phyloP scores from a whole-genome alignment of 2,797 vertebrate genomes.

The Denticeps clupeoides region DNA sequence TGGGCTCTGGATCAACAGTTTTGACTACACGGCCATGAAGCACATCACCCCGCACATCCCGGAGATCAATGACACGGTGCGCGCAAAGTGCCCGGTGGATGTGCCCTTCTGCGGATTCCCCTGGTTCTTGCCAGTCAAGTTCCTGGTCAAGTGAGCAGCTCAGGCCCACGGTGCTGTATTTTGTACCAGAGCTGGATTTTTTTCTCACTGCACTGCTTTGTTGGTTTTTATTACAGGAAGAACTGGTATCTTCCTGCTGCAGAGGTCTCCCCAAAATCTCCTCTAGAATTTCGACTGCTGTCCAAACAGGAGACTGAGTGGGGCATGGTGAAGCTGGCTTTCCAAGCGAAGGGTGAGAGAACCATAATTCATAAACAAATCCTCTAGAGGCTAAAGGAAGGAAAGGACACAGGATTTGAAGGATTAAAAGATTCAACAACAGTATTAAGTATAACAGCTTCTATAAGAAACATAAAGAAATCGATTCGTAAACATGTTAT shows the following conservation, averaged over 20 bases:
- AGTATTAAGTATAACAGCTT: too few species aligned
- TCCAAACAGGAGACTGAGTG: slow-evolving; percentile 69
- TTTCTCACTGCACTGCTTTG: too few species aligned
- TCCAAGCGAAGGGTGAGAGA: slow-evolving; percentile 72
- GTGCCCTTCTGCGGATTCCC: slow-evolving; percentile 87
- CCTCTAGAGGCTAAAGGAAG: too few species aligned
- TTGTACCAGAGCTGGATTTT: too few species aligned
- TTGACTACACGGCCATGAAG: slow-evolving; percentile 83
- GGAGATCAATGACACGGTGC: slow-evolving; percentile 80
- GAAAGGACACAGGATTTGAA: too few species aligned
- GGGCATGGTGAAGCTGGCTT: slow-evolving; percentile 73
- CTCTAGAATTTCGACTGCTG: slow-evolving; percentile 70
- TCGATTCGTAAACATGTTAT: too few species aligned
- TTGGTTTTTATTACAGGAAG: slow-evolving; percentile 60
- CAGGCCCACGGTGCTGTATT: too few species aligned
- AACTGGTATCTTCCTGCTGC: slow-evolving; percentile 91
- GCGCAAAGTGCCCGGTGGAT: slow-evolving; percentile 62
- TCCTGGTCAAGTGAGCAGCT: slow-evolving; percentile 76
- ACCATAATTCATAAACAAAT: not conserved
- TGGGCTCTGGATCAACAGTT: slow-evolving; percentile 92
- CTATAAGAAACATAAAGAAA: too few species aligned
- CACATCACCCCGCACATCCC: slow-evolving; percentile 78
- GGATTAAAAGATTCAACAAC: too few species aligned
- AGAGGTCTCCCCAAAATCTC: slow-evolving; percentile 63
- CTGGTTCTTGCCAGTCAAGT: slow-evolving; percentile 90